These are phyloP conservation scores for Thermophis baileyi DNA, from an alignment of 2,113 vertebrate genomes.

Conservation along the genomic window DNA sequence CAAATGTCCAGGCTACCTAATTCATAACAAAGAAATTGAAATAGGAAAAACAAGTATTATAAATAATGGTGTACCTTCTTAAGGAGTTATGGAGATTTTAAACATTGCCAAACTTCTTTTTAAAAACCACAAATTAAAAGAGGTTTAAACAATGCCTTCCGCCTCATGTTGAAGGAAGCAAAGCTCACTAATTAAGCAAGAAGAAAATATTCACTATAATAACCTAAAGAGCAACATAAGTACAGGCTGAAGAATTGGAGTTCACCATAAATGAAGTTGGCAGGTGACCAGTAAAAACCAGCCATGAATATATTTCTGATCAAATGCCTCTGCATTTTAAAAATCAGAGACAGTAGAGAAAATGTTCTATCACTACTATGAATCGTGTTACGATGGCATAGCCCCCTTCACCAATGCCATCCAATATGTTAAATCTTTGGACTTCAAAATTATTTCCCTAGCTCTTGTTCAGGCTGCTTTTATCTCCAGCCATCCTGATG, in stretches of 20 bases:
- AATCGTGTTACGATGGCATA: neutral
- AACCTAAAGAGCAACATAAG: neutral
- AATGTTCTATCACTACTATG: neutral
- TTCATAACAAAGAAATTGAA: constrained; percentile 20
- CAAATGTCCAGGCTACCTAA: constrained; percentile 90
- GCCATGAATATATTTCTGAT: neutral
- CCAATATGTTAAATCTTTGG: too few relatives aligned
- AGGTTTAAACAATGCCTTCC: neutral
- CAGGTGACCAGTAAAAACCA: neutral
- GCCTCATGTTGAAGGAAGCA: neutral
- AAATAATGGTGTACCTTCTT: neutral
- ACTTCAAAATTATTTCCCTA: neutral
- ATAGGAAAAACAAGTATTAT: neutral
- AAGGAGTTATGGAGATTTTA: neutral
- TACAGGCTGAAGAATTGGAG: neutral
- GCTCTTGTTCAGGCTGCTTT: neutral
- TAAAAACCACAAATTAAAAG: neutral
- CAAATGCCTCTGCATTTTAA: neutral
- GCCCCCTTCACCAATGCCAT: neutral
- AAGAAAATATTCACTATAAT: neutral
- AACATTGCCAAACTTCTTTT: neutral
- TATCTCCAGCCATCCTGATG: neutral
- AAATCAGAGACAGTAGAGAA: neutral
- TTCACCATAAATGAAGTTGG: neutral
- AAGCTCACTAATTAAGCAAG: neutral